phyloP scores from a whole-genome alignment of 2,888 invertebrate species.

The Noctuana brunneofusca region DNA sequence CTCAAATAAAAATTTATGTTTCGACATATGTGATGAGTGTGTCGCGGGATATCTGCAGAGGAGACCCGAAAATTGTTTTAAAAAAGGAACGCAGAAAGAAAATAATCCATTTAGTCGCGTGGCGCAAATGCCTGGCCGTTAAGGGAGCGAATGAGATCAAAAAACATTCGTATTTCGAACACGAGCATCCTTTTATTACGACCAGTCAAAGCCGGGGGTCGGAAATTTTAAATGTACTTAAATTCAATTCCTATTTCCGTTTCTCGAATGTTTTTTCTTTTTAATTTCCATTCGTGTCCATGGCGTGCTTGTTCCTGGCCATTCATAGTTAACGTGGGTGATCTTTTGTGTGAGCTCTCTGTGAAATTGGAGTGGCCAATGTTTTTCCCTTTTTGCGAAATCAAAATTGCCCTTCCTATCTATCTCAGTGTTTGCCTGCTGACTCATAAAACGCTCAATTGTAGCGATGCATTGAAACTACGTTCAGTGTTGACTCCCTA shows the following conservation, averaged over 20 bases:
- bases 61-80: slow-evolving; percentile 54
- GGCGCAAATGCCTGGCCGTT: slow-evolving; percentile 72
- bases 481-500: slow-evolving; percentile 30
- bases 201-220: slow-evolving; percentile 72
- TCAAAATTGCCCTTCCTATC: slow-evolving; percentile 66
- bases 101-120: slow-evolving; percentile 82
- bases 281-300: slow-evolving; percentile 74
- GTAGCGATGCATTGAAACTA: slow-evolving; percentile 34
- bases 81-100: slow-evolving; percentile 74
- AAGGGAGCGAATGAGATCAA: slow-evolving; percentile 78
- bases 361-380: slow-evolving; percentile 75
- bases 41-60: slow-evolving; percentile 29
- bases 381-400: slow-evolving; percentile 72
- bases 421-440: slow-evolving; percentile 49
- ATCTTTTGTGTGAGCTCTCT: slow-evolving; percentile 79
- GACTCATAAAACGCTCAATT: slow-evolving; percentile 36
- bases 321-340: slow-evolving; percentile 81
- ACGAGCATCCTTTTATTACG: slow-evolving; percentile 74
- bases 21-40: slow-evolving; percentile 30
- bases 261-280: slow-evolving; percentile 72
- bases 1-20: background rate
- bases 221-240: slow-evolving; percentile 80
- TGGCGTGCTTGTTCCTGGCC: slow-evolving; percentile 71
- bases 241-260: slow-evolving; percentile 79
- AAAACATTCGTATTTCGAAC: slow-evolving; percentile 70